These are phyloP conservation scores for Phortica okadai DNA, from an alignment of 2,888 invertebrate genomes.

Conservation along the genomic window DNA sequence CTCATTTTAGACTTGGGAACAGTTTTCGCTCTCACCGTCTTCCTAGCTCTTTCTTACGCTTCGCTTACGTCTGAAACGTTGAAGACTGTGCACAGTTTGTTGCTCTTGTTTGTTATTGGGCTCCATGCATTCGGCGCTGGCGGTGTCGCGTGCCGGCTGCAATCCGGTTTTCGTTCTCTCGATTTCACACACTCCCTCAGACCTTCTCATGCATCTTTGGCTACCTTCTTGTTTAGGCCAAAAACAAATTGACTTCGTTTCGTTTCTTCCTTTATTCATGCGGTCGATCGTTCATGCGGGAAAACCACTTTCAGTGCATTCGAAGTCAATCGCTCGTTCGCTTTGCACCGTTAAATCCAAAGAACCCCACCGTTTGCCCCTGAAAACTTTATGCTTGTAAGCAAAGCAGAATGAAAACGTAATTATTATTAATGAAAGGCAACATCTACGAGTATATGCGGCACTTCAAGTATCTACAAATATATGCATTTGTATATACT, in stretches of 20 bases:
- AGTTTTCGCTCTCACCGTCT: not conserved
- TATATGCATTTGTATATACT: too few species aligned
- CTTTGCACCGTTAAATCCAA: not conserved
- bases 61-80: not conserved
- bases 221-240: not conserved
- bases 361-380: not conserved
- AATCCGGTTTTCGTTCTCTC: conserved; percentile 43
- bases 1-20: conserved; percentile 22
- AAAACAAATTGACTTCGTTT: conserved; percentile 17
- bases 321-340: not conserved
- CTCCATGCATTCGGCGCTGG: not conserved
- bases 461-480: too few species aligned
- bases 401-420: not conserved
- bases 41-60: not conserved
- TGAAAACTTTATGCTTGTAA: not conserved
- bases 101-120: conserved; percentile 10
- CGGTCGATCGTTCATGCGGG: not conserved
- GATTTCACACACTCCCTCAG: not conserved
- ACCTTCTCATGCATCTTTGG: not conserved
- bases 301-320: conserved; percentile 15
- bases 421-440: conserved; percentile 16
- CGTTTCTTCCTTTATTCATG: not conserved
- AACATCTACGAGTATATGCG: not conserved
- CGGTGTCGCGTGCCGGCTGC: conserved; percentile 70
- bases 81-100: conserved; percentile 6